Percentiles rank a stretch among this genome's conserved stretches.
phyloP scores from a whole-genome alignment of 1,140 invertebrate species.

The Sarcophaga peregrina region DNA sequence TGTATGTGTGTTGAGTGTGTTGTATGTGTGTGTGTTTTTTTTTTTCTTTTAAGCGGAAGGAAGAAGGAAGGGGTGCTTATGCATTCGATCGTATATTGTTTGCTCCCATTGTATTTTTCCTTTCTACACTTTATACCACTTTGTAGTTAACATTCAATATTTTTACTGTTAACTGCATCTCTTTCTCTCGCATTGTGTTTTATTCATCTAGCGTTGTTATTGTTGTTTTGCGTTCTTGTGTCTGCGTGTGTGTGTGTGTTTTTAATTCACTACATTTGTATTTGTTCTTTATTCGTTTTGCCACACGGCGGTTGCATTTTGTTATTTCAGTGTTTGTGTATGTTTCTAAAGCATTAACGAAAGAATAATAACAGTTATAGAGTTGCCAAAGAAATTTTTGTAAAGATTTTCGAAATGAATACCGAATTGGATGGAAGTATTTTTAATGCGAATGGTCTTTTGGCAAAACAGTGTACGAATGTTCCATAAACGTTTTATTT shows the following conservation, averaged over 20 bases:
- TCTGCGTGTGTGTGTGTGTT: background rate
- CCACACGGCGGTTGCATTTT: constrained; percentile 28
- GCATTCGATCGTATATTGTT: constrained; percentile 34
- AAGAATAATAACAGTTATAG: constrained; percentile 3
- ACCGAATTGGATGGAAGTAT: too few species aligned
- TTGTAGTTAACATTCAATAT: constrained; percentile 39
- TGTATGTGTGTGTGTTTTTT: background rate
- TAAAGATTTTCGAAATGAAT: too few species aligned
- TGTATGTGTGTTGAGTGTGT: background rate
- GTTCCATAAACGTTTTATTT: too few species aligned
- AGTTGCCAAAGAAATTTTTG: background rate
- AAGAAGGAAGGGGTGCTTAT: constrained; percentile 42
- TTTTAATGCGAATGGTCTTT: too few species aligned
- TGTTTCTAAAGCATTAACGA: background rate
- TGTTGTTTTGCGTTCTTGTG: constrained; percentile 7
- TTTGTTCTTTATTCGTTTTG: constrained; percentile 30
- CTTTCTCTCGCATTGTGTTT: constrained; percentile 32
- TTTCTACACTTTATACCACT: constrained; percentile 38
- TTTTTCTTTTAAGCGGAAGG: constrained; percentile 15
- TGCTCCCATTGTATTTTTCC: constrained; percentile 40
- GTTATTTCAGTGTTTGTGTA: background rate
- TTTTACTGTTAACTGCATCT: constrained; percentile 35
- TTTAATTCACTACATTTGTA: constrained; percentile 24
- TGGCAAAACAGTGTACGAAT: too few species aligned
- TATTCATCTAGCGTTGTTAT: constrained; percentile 5